Conservation (phyloP, 2,888 invertebrate species). For the Volucella inanis region DNA sequence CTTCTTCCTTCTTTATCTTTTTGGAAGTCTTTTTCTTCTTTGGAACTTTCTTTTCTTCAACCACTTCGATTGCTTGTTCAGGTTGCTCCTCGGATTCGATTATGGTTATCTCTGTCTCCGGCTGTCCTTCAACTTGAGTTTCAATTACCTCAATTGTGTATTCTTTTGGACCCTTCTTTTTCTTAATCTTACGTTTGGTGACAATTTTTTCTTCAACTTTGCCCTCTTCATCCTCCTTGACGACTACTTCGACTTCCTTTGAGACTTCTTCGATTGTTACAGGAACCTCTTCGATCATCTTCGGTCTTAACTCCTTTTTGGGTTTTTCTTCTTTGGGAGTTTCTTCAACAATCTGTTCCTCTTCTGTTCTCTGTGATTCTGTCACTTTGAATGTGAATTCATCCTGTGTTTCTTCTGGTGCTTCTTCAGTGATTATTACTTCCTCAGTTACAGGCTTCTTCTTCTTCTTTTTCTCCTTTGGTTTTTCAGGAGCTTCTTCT, state of each 20-base stretch:
- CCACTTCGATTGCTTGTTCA: conserved; percentile 70
- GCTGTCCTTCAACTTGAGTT: conserved; percentile 81
- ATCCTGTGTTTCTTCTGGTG: conserved; percentile 48
- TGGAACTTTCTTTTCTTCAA: conserved; percentile 40
- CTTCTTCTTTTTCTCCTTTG: conserved; percentile 72
- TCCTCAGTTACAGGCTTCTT: conserved; percentile 22
- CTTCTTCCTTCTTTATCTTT: conserved; percentile 77
- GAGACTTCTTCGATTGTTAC: conserved; percentile 72
- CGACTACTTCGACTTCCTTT: conserved; percentile 77
- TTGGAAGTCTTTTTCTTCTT: conserved; percentile 76
- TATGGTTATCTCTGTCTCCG: conserved; percentile 81
- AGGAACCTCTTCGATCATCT: conserved; percentile 75
- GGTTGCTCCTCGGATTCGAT: conserved; percentile 79
- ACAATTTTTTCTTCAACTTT: conserved; percentile 80
- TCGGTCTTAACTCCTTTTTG: conserved; percentile 71
- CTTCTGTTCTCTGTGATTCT: conserved; percentile 48
- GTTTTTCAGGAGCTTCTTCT: conserved; percentile 38
- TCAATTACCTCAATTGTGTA: conserved; percentile 83
- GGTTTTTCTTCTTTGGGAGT: conserved; percentile 42
- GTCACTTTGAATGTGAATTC: conserved; percentile 60
- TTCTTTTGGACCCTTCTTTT: conserved; percentile 82
- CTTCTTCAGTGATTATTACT: conserved; percentile 9
- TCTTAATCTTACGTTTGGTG: conserved; percentile 83
- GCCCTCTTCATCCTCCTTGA: conserved; percentile 78
- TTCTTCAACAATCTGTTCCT: conserved; percentile 34